A percentile compares a stretch with the other conserved stretches of the same genome.
These are phyloP conservation scores for Lepetodrilus schrolli DNA, from an alignment of 2,888 invertebrate genomes.

Conservation along the genomic window DNA sequence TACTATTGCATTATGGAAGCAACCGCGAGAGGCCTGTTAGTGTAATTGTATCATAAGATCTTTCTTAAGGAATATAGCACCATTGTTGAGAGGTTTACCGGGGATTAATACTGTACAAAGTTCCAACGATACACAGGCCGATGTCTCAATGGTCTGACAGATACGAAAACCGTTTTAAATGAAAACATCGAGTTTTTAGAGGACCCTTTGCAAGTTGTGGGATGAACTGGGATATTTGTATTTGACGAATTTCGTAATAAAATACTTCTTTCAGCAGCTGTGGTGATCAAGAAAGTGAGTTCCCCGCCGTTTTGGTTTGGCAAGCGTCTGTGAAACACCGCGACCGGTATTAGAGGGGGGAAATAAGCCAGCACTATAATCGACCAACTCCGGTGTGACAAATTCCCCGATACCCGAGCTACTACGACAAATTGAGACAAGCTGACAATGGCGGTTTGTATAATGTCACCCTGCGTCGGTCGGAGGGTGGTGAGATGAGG, in stretches of 20 bases:
- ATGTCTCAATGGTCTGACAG: background rate
- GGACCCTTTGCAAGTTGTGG: background rate
- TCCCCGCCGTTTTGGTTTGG: background rate
- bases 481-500: background rate
- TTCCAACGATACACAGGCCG: background rate
- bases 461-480: background rate
- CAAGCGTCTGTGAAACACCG: background rate
- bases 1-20: constrained; percentile 8
- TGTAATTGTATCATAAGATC: constrained; percentile 11
- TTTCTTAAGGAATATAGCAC: constrained; percentile 23
- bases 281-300: background rate
- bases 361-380: background rate
- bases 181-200: background rate
- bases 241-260: constrained; percentile 20
- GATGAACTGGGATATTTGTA: background rate
- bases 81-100: background rate
- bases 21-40: background rate
- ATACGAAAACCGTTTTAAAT: constrained; percentile 9
- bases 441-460: background rate
- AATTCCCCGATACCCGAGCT: constrained; percentile 13
- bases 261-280: constrained; percentile 4
- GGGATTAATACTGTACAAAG: background rate
- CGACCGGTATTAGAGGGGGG: constrained; percentile 4
- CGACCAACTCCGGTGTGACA: constrained; percentile 1
- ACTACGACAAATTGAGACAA: constrained; percentile 22